Evolutionary conservation across 2,888 invertebrate species (phyloP).

Genomic region (Parnassius orleans): DNA sequence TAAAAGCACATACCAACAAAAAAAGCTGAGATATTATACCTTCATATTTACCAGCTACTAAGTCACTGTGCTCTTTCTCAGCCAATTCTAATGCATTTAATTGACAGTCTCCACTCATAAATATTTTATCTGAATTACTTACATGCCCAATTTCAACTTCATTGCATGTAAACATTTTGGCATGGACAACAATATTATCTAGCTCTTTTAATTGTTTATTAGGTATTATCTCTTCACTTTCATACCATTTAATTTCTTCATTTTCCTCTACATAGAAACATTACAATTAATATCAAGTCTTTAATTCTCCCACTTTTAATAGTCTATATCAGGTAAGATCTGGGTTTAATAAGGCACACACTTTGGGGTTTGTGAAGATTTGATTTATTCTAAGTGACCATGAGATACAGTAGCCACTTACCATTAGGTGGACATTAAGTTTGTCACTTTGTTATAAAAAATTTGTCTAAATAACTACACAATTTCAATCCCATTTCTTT

Average conservation of each 20-base stretch:
- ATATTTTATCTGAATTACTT: conserved; percentile 48
- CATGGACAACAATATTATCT: conserved; percentile 52
- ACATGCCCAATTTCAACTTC: conserved; percentile 75
- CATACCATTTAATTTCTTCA: conserved; percentile 50
- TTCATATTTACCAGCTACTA: conserved; percentile 89
- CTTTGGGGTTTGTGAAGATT: too few relatives aligned
- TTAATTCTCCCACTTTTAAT: too few relatives aligned
- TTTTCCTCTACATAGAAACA: conserved; percentile 12
- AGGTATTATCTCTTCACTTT: conserved; percentile 57
- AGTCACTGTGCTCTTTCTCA: conserved; percentile 86
- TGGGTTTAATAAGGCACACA: too few relatives aligned
- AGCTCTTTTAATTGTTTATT: conserved; percentile 48
- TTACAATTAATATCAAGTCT: neutral
- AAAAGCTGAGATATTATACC: conserved; percentile 70
- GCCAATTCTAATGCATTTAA: conserved; percentile 71
- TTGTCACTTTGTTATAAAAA: too few relatives aligned
- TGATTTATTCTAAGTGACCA: too few relatives aligned
- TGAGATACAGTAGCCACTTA: too few relatives aligned
- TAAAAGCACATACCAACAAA: neutral
- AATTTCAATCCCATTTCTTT: too few relatives aligned
- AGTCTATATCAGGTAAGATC: too few relatives aligned
- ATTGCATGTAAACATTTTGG: conserved; percentile 66
- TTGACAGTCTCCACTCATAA: conserved; percentile 44
- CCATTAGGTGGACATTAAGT: too few relatives aligned
- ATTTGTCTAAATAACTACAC: too few relatives aligned